Evolutionary conservation across 2,113 vertebrate genomes (phyloP).

Genomic region (Tor tambroides): DNA sequence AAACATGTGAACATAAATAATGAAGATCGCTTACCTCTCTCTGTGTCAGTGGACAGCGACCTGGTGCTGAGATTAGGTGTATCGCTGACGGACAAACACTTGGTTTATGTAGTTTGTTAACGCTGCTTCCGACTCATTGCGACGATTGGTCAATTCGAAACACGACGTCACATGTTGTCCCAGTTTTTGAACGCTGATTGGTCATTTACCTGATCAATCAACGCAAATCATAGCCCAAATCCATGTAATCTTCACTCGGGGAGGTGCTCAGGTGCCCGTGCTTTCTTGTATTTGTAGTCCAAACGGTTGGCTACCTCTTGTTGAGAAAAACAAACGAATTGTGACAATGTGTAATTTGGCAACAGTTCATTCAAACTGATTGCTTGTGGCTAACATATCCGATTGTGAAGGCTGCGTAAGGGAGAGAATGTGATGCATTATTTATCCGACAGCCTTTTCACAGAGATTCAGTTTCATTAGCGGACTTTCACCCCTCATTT

Average conservation of each 20-base stretch:
- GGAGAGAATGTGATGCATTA: not conserved
- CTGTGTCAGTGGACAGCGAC: conserved; percentile 60
- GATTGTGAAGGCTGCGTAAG: not conserved
- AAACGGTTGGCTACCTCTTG: not conserved
- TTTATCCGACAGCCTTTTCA: not conserved
- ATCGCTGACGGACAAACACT: conserved; percentile 49
- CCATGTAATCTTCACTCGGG: conserved; percentile 24
- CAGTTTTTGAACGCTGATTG: conserved; percentile 37
- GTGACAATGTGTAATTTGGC: not conserved
- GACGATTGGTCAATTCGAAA: conserved; percentile 48
- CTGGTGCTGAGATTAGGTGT: conserved; percentile 64
- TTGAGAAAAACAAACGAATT: not conserved
- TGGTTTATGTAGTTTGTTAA: conserved; percentile 42
- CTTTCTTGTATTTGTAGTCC: conserved; percentile 5
- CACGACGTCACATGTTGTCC: not conserved
- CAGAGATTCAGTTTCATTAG: conserved; percentile 9
- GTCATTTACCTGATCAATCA: conserved; percentile 48
- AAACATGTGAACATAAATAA: not conserved
- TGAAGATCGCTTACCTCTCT: conserved; percentile 52
- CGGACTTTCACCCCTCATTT: not conserved
- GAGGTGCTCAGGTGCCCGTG: conserved; percentile 13
- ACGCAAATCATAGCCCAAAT: conserved; percentile 23
- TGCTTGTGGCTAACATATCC: not conserved
- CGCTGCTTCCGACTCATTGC: conserved; percentile 10
- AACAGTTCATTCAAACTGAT: not conserved